phyloP scores from a whole-genome alignment of 2,797 vertebrate species.

The Rhinophrynus dorsalis region DNA sequence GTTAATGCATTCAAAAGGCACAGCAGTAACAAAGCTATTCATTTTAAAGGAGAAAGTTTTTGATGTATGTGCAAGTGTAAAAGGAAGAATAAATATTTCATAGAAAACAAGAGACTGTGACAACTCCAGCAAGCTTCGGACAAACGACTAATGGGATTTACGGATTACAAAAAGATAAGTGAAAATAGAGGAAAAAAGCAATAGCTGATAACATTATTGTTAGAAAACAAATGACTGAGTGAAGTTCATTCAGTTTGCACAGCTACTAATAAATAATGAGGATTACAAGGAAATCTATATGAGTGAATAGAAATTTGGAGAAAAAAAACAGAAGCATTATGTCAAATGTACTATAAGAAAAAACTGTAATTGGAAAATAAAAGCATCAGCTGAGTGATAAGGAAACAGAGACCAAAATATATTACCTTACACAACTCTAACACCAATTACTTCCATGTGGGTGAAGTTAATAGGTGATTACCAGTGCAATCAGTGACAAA shows the following conservation, averaged over 20 bases:
- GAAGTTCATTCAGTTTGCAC: conserved; percentile 8
- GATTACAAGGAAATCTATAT: conserved; percentile 14
- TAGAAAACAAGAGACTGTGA: background rate
- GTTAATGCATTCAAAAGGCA: no score
- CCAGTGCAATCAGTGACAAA: conserved; percentile 12
- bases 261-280: conserved; percentile 10
- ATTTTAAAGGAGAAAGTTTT: no score
- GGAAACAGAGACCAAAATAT: background rate
- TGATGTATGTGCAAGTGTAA: conserved; percentile 35
- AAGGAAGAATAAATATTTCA: conserved; percentile 44
- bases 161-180: conserved; percentile 31
- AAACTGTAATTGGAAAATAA: conserved; percentile 3
- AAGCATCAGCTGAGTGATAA: background rate
- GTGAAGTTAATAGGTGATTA: conserved; percentile 27
- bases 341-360: conserved; percentile 9
- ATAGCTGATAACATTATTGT: conserved; percentile 43
- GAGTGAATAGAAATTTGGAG: background rate
- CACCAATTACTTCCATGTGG: conserved; percentile 21
- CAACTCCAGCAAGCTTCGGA: conserved; percentile 10
- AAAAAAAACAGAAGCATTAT: background rate
- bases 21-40: no score
- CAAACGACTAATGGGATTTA: conserved; percentile 37
- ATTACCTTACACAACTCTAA: background rate
- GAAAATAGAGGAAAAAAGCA: conserved; percentile 20
- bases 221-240: conserved; percentile 26